phyloP scores from a whole-genome alignment of 2,113 vertebrate genomes.

The Acrocephalus kingi region DNA sequence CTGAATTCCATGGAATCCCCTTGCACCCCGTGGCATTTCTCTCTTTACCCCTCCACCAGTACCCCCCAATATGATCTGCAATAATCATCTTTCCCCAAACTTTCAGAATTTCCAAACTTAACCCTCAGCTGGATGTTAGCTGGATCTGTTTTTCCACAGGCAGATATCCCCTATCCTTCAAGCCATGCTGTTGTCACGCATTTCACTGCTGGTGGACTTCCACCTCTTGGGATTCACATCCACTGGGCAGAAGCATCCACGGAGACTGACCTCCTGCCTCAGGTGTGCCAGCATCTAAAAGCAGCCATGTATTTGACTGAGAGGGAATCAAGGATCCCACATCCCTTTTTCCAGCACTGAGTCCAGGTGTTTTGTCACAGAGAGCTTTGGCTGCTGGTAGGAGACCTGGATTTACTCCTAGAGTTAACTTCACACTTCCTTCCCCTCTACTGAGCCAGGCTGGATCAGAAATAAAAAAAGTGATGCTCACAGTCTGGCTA shows the following conservation, averaged over 20 bases:
- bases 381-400: not conserved
- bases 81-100: not conserved
- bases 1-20: not conserved
- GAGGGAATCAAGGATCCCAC: not conserved
- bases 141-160: not conserved
- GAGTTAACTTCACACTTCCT: not conserved
- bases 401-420: not conserved
- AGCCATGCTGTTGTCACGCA: not conserved
- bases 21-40: not conserved
- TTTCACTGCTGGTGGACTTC: not conserved
- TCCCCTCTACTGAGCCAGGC: not conserved
- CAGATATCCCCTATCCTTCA: not conserved
- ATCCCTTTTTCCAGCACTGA: not conserved
- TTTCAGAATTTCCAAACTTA: not conserved
- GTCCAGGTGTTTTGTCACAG: not conserved
- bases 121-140: not conserved
- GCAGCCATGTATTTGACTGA: not conserved
- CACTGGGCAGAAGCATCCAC: not conserved
- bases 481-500: not conserved
- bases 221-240: not conserved
- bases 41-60: not conserved
- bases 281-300: not conserved
- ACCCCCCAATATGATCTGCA: not conserved
- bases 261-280: not conserved
- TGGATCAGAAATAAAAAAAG: not conserved